Conservation (phyloP, 2,888 invertebrate species). For the Ischnura elegans region DNA sequence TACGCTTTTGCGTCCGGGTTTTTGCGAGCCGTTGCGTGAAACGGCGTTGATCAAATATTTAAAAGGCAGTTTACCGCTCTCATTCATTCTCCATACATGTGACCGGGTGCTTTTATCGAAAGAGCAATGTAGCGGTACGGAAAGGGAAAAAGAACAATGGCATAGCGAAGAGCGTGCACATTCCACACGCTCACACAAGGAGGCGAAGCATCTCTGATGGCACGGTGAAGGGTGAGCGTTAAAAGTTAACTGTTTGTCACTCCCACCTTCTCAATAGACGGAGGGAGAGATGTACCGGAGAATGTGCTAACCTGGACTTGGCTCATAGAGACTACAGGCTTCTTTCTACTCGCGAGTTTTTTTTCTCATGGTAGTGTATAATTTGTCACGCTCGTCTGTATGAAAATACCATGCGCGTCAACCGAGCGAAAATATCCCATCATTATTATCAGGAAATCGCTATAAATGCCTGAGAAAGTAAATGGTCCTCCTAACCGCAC, state of each 20-base stretch:
- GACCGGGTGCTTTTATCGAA: background rate
- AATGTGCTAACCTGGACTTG: background rate
- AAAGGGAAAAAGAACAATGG: constrained; percentile 26
- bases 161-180: constrained; percentile 24
- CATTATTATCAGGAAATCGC: too few species aligned
- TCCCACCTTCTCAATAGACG: background rate
- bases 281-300: background rate
- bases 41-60: background rate
- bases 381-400: too few species aligned
- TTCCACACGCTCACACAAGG: background rate
- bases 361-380: too few species aligned
- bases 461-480: too few species aligned
- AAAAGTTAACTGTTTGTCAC: constrained; percentile 28
- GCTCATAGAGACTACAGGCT: too few species aligned
- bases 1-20: too few species aligned
- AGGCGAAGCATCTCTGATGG: background rate
- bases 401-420: too few species aligned
- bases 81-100: background rate
- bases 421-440: too few species aligned
- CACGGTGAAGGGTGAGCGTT: constrained; percentile 18
- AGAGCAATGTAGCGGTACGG: constrained; percentile 31
- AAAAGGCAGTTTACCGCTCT: background rate
- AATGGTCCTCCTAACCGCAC: too few species aligned
- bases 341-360: too few species aligned
- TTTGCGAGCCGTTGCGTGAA: background rate